Percentiles rank a stretch among this genome's conserved stretches.
Conservation (phyloP, 2,113 vertebrate genomes). For the Oceanites oceanicus region DNA sequence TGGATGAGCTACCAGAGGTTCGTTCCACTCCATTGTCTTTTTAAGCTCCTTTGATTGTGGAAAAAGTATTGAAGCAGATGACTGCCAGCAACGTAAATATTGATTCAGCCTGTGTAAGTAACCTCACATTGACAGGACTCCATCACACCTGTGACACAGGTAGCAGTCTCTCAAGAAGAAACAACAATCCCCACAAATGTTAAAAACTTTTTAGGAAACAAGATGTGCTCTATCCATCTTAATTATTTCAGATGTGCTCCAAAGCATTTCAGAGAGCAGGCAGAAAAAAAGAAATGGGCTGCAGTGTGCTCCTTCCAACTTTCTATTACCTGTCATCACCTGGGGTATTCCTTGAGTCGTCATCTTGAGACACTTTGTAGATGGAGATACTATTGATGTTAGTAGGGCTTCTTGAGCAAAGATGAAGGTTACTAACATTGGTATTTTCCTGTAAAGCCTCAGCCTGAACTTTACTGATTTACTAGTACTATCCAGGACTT, state of each 20-base stretch:
- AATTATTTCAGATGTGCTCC: neutral
- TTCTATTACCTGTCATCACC: neutral
- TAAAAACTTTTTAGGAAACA: neutral
- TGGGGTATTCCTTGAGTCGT: neutral
- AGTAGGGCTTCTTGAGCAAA: neutral
- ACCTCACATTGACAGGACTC: neutral
- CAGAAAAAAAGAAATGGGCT: neutral
- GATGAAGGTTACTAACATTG: neutral
- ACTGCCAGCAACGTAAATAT: neutral
- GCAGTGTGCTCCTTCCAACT: neutral
- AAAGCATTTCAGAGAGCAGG: neutral
- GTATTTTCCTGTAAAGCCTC: neutral
- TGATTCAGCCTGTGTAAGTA: neutral
- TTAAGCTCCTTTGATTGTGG: neutral
- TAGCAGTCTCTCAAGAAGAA: neutral
- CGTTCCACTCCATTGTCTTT: neutral
- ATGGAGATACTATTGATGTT: neutral
- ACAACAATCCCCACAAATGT: neutral
- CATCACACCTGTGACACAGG: neutral
- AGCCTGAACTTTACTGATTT: neutral
- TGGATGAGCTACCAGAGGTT: neutral
- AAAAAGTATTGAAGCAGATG: neutral
- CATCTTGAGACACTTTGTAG: neutral
- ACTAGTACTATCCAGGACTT: neutral
- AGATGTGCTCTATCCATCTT: neutral